Conservation (phyloP, 2,797 vertebrate species). For the Liparis tanakae region DNA sequence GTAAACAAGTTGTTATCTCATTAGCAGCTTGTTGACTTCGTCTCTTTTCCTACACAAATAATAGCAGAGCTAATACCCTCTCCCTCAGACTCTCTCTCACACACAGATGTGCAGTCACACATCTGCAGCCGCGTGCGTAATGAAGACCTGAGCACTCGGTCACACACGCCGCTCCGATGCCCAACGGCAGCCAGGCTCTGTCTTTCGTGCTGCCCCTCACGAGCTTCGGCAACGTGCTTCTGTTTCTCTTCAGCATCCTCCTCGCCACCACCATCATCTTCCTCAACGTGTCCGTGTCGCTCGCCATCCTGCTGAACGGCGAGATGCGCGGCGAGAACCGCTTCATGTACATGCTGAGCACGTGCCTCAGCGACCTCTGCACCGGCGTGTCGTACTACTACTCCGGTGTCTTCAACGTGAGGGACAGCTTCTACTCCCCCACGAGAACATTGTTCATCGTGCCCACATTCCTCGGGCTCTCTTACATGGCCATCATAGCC, state of each 20-base stretch:
- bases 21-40: constrained; percentile 8
- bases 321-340: constrained; percentile 82
- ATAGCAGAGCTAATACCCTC: not conserved
- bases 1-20: not conserved
- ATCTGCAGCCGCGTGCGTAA: not conserved
- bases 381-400: constrained; percentile 84
- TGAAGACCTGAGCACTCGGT: constrained; percentile 1
- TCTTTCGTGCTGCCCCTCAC: constrained; percentile 74
- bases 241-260: constrained; percentile 77
- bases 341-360: constrained; percentile 88
- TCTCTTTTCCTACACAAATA: constrained; percentile 28
- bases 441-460: constrained; percentile 76
- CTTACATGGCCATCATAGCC: constrained; percentile 83
- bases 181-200: constrained; percentile 58
- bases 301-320: constrained; percentile 72
- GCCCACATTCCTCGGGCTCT: constrained; percentile 83
- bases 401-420: constrained; percentile 78
- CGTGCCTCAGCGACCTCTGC: constrained; percentile 84
- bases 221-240: constrained; percentile 75
- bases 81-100: not conserved
- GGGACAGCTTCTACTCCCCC: constrained; percentile 71
- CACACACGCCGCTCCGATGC: constrained; percentile 54
- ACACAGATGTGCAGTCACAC: not conserved
- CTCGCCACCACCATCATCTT: constrained; percentile 75
- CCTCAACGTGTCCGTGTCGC: constrained; percentile 79